phyloP scores from a whole-genome alignment of 2,797 vertebrate species.

The Chelon auratus region DNA sequence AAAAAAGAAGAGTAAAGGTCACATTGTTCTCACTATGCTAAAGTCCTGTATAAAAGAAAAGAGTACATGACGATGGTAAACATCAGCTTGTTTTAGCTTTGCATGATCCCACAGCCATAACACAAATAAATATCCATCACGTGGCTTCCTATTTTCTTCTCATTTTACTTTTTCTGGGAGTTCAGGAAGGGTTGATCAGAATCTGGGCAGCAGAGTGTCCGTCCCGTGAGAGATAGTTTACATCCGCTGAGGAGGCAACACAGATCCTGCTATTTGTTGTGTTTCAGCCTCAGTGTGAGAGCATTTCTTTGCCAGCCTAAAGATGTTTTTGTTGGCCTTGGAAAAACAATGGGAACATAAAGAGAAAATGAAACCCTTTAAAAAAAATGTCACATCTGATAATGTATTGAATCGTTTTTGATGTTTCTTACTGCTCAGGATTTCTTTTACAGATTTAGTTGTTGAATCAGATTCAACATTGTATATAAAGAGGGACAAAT shows the following conservation, averaged over 20 bases:
- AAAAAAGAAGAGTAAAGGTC: background rate
- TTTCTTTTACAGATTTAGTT: no score
- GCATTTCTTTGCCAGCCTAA: background rate
- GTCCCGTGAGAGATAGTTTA: constrained; percentile 10
- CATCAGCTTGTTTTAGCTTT: background rate
- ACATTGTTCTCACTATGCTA: no score
- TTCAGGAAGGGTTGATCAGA: constrained; percentile 27
- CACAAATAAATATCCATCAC: background rate
- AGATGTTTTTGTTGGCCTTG: no score
- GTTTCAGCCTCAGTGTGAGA: background rate
- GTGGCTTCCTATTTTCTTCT: background rate
- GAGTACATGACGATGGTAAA: background rate
- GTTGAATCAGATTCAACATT: no score
- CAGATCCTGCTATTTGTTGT: background rate
- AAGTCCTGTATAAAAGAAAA: no score
- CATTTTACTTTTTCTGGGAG: background rate
- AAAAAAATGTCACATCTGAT: no score
- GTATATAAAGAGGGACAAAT: no score
- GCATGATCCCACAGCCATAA: background rate
- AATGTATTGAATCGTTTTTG: no score
- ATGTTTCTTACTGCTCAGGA: no score
- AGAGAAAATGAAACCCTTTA: no score
- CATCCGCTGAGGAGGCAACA: constrained; percentile 9
- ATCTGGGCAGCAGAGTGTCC: background rate
- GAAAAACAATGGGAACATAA: background rate